These are phyloP conservation scores for Cryptotermes secundus DNA, from an alignment of 1,140 invertebrate genomes.

Conservation along the genomic window DNA sequence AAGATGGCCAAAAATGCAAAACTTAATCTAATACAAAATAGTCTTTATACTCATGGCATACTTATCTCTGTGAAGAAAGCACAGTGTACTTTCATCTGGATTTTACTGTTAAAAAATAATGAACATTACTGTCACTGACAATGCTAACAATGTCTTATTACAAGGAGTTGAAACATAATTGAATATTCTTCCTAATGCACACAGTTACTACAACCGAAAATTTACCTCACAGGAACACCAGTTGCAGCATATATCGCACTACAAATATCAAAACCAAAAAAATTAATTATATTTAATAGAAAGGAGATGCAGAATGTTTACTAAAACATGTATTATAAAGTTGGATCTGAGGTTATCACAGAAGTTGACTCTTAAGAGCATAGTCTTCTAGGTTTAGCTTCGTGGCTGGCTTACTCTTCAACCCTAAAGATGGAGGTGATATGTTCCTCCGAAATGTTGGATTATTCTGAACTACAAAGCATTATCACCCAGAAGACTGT, in stretches of 20 bases:
- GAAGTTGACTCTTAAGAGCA: too few relatives aligned
- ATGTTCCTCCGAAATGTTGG: too few relatives aligned
- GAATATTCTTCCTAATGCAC: not conserved
- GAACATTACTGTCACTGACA: not conserved
- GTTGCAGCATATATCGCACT: not conserved
- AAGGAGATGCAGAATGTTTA: too few relatives aligned
- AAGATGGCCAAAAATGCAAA: not conserved
- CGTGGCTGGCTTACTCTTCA: too few relatives aligned
- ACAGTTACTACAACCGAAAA: not conserved
- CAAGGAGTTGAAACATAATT: not conserved
- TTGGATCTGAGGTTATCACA: too few relatives aligned
- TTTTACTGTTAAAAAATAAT: not conserved
- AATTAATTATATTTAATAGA: not conserved
- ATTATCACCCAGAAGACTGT: too few relatives aligned
- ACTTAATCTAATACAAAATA: not conserved
- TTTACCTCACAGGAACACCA: not conserved
- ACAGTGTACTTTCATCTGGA: not conserved
- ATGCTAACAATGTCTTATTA: too few relatives aligned
- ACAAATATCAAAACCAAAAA: not conserved
- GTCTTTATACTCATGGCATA: not conserved
- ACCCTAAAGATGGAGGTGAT: too few relatives aligned
- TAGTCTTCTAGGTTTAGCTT: too few relatives aligned
- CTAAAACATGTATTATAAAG: too few relatives aligned
- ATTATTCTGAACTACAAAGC: too few relatives aligned
- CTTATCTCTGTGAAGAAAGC: not conserved